Evolutionary conservation across 2,888 invertebrate genomes (phyloP).

Genomic region (Cactoblastis cactorum): DNA sequence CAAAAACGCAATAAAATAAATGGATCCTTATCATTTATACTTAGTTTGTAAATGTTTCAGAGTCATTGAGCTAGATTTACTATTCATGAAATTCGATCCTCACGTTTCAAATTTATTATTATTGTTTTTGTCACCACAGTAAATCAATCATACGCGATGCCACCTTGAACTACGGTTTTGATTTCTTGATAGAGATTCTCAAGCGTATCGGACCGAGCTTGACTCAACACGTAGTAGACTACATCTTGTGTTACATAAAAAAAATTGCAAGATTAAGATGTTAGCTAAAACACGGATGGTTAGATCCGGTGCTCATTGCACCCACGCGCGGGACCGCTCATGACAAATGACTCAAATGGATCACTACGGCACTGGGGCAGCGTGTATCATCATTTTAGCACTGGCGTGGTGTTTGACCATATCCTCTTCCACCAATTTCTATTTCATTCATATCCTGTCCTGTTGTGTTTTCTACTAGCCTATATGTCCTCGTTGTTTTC

Average conservation of each 20-base stretch:
- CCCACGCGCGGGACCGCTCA: slow-evolving; percentile 32
- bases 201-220: slow-evolving; percentile 65
- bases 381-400: slow-evolving; percentile 23
- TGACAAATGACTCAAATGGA: slow-evolving; percentile 34
- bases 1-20: not conserved
- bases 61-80: not conserved
- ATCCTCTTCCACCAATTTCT: slow-evolving; percentile 15
- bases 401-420: slow-evolving; percentile 14
- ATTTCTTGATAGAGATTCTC: slow-evolving; percentile 63
- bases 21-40: not conserved
- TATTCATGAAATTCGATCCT: slow-evolving; percentile 21
- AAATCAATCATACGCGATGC: slow-evolving; percentile 45
- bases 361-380: slow-evolving; percentile 21
- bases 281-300: slow-evolving; percentile 34
- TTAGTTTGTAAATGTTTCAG: not conserved
- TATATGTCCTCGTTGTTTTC: not conserved
- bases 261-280: slow-evolving; percentile 55
- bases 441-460: not conserved
- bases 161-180: slow-evolving; percentile 66
- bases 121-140: slow-evolving; percentile 47
- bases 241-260: slow-evolving; percentile 55
- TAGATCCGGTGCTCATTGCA: slow-evolving; percentile 28
- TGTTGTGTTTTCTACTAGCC: not conserved
- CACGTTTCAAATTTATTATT: slow-evolving; percentile 24
- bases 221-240: slow-evolving; percentile 62